These are phyloP conservation scores for Marisa cornuarietis DNA, from an alignment of 1,140 invertebrate species.

Conservation along the genomic window DNA sequence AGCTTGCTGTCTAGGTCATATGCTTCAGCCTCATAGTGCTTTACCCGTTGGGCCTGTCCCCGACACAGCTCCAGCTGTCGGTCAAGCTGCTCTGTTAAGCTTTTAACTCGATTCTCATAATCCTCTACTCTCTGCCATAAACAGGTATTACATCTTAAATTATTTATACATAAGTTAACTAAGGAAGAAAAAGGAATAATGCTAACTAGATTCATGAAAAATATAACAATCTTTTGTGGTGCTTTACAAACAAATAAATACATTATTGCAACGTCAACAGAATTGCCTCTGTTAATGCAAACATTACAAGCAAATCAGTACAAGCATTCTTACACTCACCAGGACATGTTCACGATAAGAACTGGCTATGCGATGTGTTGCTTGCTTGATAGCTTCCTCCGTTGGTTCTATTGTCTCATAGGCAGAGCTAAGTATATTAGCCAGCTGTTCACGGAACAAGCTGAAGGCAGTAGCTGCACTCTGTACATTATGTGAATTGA, in stretches of 20 bases:
- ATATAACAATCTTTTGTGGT: no score
- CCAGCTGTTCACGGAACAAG: conserved; percentile 59
- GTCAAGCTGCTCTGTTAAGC: conserved; percentile 60
- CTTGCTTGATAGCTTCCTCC: conserved; percentile 60
- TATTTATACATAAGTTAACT: no score
- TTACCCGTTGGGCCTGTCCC: conserved; percentile 44
- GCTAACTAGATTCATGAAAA: no score
- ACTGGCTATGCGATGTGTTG: conserved; percentile 39
- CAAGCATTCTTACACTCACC: conserved; percentile 36
- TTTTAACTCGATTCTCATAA: conserved; percentile 57
- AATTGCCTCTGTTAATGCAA: no score
- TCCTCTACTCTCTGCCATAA: conserved; percentile 46
- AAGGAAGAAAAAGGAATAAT: no score
- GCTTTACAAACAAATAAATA: no score
- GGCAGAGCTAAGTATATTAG: conserved; percentile 52
- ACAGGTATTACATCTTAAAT: no score
- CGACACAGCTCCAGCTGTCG: conserved; percentile 56
- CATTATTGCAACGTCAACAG: no score
- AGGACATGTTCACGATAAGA: conserved; percentile 43
- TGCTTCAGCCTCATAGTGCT: conserved; percentile 52
- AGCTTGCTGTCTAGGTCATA: conserved; percentile 54
- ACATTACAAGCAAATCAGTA: no score
- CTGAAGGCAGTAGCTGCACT: conserved; percentile 44
- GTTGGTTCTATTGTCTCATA: conserved; percentile 42
- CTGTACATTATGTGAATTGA: conserved; percentile 41